phyloP scores from a whole-genome alignment of 2,888 invertebrate species.

The Hyalella azteca region DNA sequence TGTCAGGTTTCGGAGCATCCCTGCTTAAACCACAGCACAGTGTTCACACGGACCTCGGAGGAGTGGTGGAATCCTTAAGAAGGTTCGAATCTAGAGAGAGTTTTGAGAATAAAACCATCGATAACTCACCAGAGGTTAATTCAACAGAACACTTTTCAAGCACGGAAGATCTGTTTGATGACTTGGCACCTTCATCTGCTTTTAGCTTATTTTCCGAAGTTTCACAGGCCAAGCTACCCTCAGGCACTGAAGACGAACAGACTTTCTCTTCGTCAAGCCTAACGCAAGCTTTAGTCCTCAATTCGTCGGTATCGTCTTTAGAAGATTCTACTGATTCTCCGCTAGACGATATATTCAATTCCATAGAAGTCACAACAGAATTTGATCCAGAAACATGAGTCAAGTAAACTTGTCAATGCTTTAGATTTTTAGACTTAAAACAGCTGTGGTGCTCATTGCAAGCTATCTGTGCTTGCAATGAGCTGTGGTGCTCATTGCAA shows the following conservation, averaged over 20 bases:
- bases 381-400: background rate
- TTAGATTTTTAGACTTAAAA: no score
- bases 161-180: background rate
- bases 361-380: background rate
- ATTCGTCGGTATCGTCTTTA: background rate
- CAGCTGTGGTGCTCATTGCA: no score
- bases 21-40: no score
- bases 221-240: no score
- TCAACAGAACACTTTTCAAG: background rate
- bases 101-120: background rate
- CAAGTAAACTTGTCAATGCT: no score
- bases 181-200: background rate
- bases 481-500: no score
- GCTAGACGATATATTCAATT: background rate
- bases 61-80: background rate
- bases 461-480: no score
- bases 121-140: background rate
- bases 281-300: background rate
- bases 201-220: background rate
- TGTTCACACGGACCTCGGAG: no score
- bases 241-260: no score
- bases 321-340: background rate
- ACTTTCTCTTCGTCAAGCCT: background rate
- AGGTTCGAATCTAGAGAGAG: background rate
- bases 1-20: no score